Evolutionary conservation across 2,113 vertebrate genomes (phyloP).

Genomic region (Cinclus mexicanus): DNA sequence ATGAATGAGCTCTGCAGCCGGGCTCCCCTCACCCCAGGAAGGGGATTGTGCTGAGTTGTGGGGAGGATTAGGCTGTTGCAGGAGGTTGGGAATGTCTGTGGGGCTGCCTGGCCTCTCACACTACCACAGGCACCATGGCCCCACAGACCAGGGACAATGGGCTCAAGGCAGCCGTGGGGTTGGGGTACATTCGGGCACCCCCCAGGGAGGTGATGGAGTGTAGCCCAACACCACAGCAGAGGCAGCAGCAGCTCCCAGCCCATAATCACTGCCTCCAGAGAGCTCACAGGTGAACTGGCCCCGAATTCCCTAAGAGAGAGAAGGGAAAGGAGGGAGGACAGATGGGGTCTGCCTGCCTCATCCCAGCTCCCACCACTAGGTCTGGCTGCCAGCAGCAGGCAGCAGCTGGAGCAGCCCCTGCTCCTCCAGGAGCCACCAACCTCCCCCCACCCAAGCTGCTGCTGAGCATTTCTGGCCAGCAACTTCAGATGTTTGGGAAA

Average conservation of each 20-base stretch:
- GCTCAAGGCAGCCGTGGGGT: accelerated
- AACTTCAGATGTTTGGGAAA: neutral
- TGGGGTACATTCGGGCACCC: neutral
- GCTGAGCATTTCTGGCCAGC: neutral
- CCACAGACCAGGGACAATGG: too few relatives aligned
- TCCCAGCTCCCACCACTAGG: accelerated
- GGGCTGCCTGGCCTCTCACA: accelerated
- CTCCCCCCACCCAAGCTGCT: accelerated
- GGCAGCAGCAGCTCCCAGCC: neutral
- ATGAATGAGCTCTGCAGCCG: slow-evolving; percentile 45
- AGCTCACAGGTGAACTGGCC: accelerated
- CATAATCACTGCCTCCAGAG: accelerated
- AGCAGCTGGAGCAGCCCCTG: accelerated
- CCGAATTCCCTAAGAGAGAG: too few relatives aligned
- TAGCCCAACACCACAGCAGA: neutral
- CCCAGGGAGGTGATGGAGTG: accelerated
- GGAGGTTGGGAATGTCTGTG: neutral
- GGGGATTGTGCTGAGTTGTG: slow-evolving; percentile 44
- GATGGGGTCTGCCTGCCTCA: neutral
- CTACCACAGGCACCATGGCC: accelerated
- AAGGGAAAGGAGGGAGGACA: neutral
- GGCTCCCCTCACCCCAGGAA: neutral
- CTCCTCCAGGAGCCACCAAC: neutral
- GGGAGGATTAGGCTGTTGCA: slow-evolving; percentile 35
- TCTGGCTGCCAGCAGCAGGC: neutral